Evolutionary conservation across 1,140 invertebrate species (phyloP).

Genomic region (Arctopsyche grandis): DNA sequence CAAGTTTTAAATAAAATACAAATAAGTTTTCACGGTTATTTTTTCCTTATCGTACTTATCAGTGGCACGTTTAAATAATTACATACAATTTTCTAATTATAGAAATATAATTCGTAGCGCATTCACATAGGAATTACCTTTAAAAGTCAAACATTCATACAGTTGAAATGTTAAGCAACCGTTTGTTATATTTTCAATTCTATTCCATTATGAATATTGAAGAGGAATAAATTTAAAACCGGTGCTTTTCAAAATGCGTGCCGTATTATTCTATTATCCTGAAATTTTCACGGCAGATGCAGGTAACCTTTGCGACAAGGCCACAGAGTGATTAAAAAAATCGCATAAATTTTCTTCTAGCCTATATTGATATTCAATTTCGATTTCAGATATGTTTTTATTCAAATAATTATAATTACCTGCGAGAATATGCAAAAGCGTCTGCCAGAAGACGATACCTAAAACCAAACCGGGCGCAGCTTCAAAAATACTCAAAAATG

Average conservation of each 20-base stretch:
- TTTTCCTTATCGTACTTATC: too few species aligned
- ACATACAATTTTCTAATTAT: too few species aligned
- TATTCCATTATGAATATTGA: background rate
- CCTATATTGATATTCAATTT: slow-evolving; percentile 18
- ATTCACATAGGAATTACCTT: too few species aligned
- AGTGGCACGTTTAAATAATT: too few species aligned
- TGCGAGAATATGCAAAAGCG: slow-evolving; percentile 1
- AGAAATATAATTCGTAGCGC: too few species aligned
- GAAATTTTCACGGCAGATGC: background rate
- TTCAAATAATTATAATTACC: background rate
- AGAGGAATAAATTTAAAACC: background rate
- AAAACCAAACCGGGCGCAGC: too few species aligned
- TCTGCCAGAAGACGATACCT: too few species aligned
- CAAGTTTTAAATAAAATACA: too few species aligned
- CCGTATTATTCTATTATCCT: background rate
- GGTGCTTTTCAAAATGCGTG: background rate
- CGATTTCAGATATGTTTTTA: slow-evolving; percentile 2
- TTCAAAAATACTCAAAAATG: background rate
- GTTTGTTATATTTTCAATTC: background rate
- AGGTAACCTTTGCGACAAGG: slow-evolving; percentile 12
- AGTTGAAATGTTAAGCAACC: background rate
- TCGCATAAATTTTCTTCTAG: background rate
- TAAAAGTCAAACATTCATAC: too few species aligned
- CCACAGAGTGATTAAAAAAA: background rate
- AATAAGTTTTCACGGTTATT: too few species aligned